Evolutionary conservation across 1,140 invertebrate genomes (phyloP).

Genomic region (Lepidurus couesii): DNA sequence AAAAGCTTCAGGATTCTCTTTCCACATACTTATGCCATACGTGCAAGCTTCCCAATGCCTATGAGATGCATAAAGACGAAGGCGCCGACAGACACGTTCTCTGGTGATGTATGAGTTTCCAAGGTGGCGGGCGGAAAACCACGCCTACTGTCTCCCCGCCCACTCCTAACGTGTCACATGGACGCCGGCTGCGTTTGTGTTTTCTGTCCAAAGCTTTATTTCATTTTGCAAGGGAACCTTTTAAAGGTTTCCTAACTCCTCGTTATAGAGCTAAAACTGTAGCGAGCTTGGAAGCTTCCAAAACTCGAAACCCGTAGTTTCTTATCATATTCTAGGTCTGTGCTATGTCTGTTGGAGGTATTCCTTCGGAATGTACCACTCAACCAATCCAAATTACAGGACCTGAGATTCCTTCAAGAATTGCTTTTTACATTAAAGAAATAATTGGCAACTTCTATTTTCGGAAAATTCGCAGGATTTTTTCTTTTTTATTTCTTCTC

Average conservation of each 20-base stretch:
- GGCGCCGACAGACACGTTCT: not conserved
- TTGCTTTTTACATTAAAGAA: no score
- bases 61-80: constrained; percentile 11
- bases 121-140: constrained; percentile 20
- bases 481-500: no score
- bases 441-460: no score
- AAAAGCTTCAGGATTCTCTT: not conserved
- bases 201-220: not conserved
- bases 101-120: not conserved
- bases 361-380: no score
- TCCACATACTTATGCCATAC: not conserved
- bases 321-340: no score
- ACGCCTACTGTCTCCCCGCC: constrained; percentile 15
- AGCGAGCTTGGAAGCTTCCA: not conserved
- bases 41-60: not conserved
- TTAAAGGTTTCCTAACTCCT: not conserved
- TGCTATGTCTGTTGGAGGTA: no score
- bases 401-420: no score
- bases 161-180: not conserved
- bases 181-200: constrained; percentile 16
- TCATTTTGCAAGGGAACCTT: not conserved
- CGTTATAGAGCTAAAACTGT: constrained; percentile 4
- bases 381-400: no score
- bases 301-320: no score
- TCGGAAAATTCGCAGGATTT: no score